phyloP scores from a whole-genome alignment of 2,888 invertebrate genomes.

The Agonopterix subpropinquella region DNA sequence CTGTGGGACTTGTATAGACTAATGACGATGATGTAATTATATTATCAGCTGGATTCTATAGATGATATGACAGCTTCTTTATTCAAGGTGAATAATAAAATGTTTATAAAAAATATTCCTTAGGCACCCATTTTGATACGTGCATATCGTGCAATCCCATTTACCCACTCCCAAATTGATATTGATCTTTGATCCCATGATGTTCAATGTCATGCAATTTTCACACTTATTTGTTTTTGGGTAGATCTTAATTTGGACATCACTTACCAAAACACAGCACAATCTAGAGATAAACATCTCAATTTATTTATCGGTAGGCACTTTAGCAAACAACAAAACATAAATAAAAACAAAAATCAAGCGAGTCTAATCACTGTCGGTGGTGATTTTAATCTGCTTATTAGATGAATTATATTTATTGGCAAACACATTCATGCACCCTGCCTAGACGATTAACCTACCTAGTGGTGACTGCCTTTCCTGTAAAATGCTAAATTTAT shows the following conservation, averaged over 20 bases:
- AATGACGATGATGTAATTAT: too few relatives aligned
- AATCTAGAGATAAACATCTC: slow-evolving; percentile 38
- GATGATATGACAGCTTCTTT: too few relatives aligned
- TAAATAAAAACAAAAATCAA: slow-evolving; percentile 38
- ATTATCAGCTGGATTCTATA: too few relatives aligned
- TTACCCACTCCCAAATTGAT: background rate
- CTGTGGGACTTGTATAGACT: too few relatives aligned
- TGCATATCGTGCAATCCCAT: background rate
- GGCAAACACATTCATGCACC: slow-evolving; percentile 72
- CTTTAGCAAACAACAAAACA: slow-evolving; percentile 58
- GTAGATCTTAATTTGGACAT: slow-evolving; percentile 24
- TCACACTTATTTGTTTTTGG: background rate
- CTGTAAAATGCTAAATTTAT: too few relatives aligned
- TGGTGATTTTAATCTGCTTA: slow-evolving; percentile 37
- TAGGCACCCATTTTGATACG: too few relatives aligned
- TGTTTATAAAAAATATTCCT: too few relatives aligned
- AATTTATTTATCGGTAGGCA: slow-evolving; percentile 39
- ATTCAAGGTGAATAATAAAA: too few relatives aligned
- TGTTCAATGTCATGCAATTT: background rate
- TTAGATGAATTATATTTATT: slow-evolving; percentile 57
- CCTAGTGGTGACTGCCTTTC: too few relatives aligned
- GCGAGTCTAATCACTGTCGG: slow-evolving; percentile 43
- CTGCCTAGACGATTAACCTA: slow-evolving; percentile 6
- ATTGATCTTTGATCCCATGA: too few relatives aligned
- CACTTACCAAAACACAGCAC: slow-evolving; percentile 50